A percentile compares a stretch with the other conserved stretches of the same genome.
phyloP scores from a whole-genome alignment of 2,797 vertebrate genomes.

The Buceros bicornis region DNA sequence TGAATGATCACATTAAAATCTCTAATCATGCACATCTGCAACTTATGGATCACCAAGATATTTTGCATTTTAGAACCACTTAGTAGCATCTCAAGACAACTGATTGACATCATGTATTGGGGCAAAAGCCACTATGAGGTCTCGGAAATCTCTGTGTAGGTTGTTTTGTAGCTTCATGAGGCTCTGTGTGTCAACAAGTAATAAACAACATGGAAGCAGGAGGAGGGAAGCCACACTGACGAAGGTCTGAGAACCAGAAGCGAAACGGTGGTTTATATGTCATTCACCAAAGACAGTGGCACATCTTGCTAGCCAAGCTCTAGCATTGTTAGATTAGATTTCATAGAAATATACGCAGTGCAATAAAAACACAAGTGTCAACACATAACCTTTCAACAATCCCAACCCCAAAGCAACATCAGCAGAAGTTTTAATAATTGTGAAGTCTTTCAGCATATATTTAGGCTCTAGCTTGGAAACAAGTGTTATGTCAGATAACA shows the following conservation, averaged over 20 bases:
- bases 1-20: not conserved
- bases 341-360: not conserved
- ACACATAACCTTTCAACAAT: not conserved
- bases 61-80: not conserved
- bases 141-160: not conserved
- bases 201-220: not conserved
- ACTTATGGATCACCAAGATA: not conserved
- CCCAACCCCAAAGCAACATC: not conserved
- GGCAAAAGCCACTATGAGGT: not conserved
- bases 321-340: not conserved
- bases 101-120: fast-evolving
- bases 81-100: not conserved
- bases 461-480: not conserved
- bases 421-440: not conserved
- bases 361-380: not conserved
- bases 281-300: not conserved
- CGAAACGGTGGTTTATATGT: not conserved
- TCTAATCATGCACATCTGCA: not conserved
- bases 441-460: not conserved
- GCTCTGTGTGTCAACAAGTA: not conserved
- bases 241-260: not conserved
- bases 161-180: not conserved
- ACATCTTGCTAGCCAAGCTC: not conserved
- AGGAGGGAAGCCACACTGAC: not conserved
- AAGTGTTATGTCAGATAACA: not conserved